Evolutionary conservation across 2,888 invertebrate genomes (phyloP).

Genomic region (Andrena haemorrhoa): DNA sequence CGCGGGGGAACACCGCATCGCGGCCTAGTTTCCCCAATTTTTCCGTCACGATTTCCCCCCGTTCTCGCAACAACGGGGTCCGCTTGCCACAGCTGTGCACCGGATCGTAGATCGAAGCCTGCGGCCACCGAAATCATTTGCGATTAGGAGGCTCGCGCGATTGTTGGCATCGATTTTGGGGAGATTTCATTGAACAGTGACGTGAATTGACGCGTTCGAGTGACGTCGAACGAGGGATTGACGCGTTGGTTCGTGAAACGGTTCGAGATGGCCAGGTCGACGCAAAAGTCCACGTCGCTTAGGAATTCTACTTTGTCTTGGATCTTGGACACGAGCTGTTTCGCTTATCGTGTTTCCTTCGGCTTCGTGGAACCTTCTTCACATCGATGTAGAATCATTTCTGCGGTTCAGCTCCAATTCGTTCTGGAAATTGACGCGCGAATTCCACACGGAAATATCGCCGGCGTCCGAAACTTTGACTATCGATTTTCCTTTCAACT

Average conservation of each 20-base stretch:
- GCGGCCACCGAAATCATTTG: conserved; percentile 21
- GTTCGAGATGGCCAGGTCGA: conserved; percentile 11
- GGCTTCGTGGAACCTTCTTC: background rate
- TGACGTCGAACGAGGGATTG: conserved; percentile 43
- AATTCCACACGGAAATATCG: background rate
- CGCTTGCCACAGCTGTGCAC: background rate
- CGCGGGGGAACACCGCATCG: conserved; percentile 1
- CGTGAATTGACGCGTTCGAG: conserved; percentile 52
- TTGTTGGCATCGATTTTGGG: too few species aligned
- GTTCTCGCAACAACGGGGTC: background rate
- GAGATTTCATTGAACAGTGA: conserved; percentile 43
- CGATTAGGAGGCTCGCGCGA: conserved; percentile 29
- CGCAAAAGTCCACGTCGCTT: background rate
- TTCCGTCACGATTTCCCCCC: background rate
- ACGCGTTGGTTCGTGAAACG: conserved; percentile 35
- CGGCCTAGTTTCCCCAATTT: conserved; percentile 39
- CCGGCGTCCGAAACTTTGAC: background rate
- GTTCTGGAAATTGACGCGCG: background rate
- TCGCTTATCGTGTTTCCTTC: background rate
- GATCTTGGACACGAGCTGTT: too few species aligned
- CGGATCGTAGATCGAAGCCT: background rate
- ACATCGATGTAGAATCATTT: background rate
- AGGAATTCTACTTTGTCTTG: background rate
- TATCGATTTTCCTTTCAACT: conserved; percentile 7
- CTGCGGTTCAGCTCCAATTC: background rate